Evolutionary conservation across 2,113 vertebrate species (phyloP).

Genomic region (Bucco capensis): DNA sequence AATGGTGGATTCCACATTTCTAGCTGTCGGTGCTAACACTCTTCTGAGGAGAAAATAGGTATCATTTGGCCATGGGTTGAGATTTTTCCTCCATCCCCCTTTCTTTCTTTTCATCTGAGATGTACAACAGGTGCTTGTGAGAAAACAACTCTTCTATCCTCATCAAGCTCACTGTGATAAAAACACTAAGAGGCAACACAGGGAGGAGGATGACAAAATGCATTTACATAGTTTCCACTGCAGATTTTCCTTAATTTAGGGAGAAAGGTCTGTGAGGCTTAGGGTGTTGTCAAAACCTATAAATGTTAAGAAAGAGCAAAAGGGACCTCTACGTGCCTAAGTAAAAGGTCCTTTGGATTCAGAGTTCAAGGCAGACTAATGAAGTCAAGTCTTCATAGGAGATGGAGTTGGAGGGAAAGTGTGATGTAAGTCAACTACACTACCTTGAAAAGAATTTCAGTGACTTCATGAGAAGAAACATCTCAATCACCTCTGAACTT

Average conservation of each 20-base stretch:
- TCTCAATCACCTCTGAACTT: background rate
- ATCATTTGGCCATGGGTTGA: background rate
- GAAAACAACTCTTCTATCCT: slow-evolving; percentile 12
- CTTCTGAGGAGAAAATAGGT: background rate
- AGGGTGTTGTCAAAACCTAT: background rate
- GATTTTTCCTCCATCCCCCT: fast-evolving
- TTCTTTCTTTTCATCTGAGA: background rate
- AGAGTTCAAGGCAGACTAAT: background rate
- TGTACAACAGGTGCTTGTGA: background rate
- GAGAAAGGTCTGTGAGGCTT: slow-evolving; percentile 18
- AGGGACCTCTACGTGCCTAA: too few species aligned
- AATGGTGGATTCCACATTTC: background rate
- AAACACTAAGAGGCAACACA: slow-evolving; percentile 35
- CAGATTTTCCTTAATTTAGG: slow-evolving; percentile 54
- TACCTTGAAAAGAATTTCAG: background rate
- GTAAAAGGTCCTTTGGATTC: background rate
- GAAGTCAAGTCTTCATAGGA: background rate
- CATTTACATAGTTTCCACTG: slow-evolving; percentile 34
- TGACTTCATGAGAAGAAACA: background rate
- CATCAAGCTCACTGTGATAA: slow-evolving; percentile 21
- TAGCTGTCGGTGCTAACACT: background rate
- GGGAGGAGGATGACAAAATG: slow-evolving; percentile 39
- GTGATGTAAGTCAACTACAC: background rate
- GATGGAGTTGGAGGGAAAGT: background rate
- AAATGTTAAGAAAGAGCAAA: slow-evolving; percentile 33